Percentiles rank a stretch among this genome's conserved stretches.
These are phyloP conservation scores for Neoaliturus tenellus DNA, from an alignment of 2,888 invertebrate species.

Conservation along the genomic window DNA sequence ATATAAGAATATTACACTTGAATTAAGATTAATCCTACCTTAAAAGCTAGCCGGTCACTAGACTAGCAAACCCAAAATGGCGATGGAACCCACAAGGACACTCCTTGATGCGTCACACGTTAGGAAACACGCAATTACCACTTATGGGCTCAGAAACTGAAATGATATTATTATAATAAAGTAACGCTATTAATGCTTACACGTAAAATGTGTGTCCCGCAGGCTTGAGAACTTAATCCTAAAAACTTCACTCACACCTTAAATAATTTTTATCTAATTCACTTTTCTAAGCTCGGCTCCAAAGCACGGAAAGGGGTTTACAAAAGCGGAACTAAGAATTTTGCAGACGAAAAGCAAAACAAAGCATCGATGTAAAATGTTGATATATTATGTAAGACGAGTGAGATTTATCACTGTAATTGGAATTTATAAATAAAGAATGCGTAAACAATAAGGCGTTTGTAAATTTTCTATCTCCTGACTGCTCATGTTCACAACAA, in stretches of 20 bases:
- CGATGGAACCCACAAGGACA: conserved; percentile 73
- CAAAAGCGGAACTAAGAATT: conserved; percentile 70
- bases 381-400: too few relatives aligned
- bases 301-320: conserved; percentile 77
- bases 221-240: conserved; percentile 63
- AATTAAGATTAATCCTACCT: conserved; percentile 48
- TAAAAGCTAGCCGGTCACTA: conserved; percentile 61
- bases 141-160: conserved; percentile 20
- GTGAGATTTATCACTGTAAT: too few relatives aligned
- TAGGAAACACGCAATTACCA: conserved; percentile 35
- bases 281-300: conserved; percentile 69
- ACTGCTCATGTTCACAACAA: too few relatives aligned
- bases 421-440: too few relatives aligned
- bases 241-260: conserved; percentile 67
- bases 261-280: conserved; percentile 62
- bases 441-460: too few relatives aligned
- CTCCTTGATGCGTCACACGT: conserved; percentile 80
- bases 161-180: conserved; percentile 22
- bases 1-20: not conserved
- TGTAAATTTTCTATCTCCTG: too few relatives aligned
- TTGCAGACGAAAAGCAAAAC: not conserved
- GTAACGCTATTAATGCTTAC: conserved; percentile 55
- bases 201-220: conserved; percentile 62
- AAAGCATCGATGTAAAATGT: too few relatives aligned
- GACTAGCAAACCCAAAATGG: conserved; percentile 65